phyloP scores from a whole-genome alignment of 2,888 invertebrate genomes.

The Tetragonula carbonaria region DNA sequence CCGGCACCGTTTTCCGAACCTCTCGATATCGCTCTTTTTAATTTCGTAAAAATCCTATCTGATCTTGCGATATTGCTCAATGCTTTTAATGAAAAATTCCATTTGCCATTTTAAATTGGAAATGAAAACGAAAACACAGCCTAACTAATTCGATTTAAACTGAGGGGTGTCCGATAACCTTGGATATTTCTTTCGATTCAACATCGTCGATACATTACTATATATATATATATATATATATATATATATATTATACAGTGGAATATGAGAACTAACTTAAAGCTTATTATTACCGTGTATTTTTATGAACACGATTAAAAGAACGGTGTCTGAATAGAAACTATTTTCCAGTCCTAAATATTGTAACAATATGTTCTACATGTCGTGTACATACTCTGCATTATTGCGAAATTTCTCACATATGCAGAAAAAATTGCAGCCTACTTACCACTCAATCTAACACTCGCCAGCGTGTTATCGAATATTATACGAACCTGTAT shows the following conservation, averaged over 20 bases:
- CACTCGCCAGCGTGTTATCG: neutral
- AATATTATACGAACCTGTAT: neutral
- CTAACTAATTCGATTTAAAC: neutral
- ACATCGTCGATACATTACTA: too few species aligned
- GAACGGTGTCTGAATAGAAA: too few species aligned
- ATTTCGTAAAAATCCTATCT: constrained; percentile 29
- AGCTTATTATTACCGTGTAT: too few species aligned
- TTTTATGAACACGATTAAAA: too few species aligned
- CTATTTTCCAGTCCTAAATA: too few species aligned
- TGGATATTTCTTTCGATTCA: neutral
- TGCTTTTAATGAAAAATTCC: constrained; percentile 18
- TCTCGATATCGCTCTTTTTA: constrained; percentile 11
- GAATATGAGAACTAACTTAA: too few species aligned
- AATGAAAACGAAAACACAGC: neutral
- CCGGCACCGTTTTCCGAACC: neutral
- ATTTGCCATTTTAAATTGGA: constrained; percentile 10
- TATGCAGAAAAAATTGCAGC: too few species aligned
- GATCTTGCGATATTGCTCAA: constrained; percentile 10
- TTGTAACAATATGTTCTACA: too few species aligned
- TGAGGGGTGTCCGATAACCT: neutral
- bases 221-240: too few species aligned
- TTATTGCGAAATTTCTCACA: too few species aligned
- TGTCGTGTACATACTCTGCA: too few species aligned
- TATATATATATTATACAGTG: too few species aligned
- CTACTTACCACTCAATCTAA: neutral